These are phyloP conservation scores for Siniperca undulata DNA, from an alignment of 2,797 vertebrate species.

Conservation along the genomic window DNA sequence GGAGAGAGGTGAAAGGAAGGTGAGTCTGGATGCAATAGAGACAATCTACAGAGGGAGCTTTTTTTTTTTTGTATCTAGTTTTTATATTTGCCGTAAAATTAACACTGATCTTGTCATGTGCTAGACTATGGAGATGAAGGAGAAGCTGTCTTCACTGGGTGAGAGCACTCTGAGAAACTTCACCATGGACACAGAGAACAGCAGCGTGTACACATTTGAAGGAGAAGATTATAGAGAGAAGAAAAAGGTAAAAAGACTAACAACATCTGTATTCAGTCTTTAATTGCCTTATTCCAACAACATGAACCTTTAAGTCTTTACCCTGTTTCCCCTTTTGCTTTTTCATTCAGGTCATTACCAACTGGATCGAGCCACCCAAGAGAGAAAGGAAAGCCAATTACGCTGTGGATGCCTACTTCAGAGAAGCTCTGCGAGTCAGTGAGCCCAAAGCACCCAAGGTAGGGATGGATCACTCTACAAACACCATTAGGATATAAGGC, in stretches of 20 bases:
- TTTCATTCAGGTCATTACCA: constrained; percentile 91
- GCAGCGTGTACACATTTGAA: constrained; percentile 98
- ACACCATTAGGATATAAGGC: background rate
- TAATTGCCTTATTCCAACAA: background rate
- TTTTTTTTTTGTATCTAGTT: background rate
- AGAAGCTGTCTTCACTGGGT: constrained; percentile 94
- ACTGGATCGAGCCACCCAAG: constrained; percentile 99
- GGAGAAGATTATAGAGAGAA: constrained; percentile 99
- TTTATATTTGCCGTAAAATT: background rate
- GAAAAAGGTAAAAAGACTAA: constrained; percentile 90
- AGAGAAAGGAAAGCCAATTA: constrained; percentile 99
- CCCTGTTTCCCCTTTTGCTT: constrained; percentile 1
- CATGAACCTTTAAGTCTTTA: constrained; percentile 1
- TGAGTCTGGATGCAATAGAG: constrained; percentile 51
- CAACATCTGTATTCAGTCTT: background rate
- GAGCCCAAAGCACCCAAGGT: constrained; percentile 99
- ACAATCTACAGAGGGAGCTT: accelerated
- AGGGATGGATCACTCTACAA: background rate
- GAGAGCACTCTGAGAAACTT: constrained; percentile 98
- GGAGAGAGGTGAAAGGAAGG: constrained; percentile 97
- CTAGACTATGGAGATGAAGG: constrained; percentile 97
- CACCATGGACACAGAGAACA: constrained; percentile 97
- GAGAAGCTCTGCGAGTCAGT: constrained; percentile 97
- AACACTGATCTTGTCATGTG: background rate
- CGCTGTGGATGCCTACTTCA: constrained; percentile 98